A percentile compares a stretch with the other conserved stretches of the same genome.
Evolutionary conservation across 2,797 vertebrate genomes (phyloP).

Genomic region (Erethizon dorsatum): DNA sequence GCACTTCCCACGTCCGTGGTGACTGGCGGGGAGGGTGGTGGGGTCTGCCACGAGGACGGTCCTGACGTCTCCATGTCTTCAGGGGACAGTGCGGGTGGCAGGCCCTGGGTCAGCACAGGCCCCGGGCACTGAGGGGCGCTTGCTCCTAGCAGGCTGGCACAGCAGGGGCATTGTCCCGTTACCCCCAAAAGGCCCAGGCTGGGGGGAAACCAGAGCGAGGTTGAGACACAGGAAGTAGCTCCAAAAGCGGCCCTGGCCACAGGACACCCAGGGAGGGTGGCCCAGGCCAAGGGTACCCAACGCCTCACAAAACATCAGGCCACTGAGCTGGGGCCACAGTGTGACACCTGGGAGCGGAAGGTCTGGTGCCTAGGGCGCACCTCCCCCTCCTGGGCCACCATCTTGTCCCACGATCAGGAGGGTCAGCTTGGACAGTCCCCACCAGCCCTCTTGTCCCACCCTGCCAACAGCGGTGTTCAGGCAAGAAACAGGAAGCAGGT

Average conservation of each 20-base stretch:
- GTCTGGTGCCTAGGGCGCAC: background rate
- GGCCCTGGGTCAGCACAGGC: background rate
- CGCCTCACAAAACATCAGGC: background rate
- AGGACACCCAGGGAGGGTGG: background rate
- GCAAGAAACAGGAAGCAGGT: background rate
- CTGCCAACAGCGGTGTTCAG: background rate
- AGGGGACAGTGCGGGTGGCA: background rate
- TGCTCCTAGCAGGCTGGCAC: background rate
- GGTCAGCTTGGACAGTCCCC: too few relatives aligned
- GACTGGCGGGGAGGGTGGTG: background rate
- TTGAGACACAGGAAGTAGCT: too few relatives aligned
- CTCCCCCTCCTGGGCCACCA: background rate
- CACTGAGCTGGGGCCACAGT: background rate
- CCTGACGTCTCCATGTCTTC: background rate
- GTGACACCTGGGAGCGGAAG: background rate
- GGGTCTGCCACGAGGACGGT: fast-evolving
- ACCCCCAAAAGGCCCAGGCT: background rate
- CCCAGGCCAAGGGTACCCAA: background rate
- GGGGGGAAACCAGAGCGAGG: background rate
- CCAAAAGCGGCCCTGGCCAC: background rate
- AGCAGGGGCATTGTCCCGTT: background rate
- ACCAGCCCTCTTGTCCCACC: background rate
- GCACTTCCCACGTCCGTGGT: too few relatives aligned
- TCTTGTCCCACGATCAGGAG: fast-evolving
- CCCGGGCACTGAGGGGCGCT: background rate